Evolutionary conservation across 2,797 vertebrate species (phyloP).

Genomic region (Muscicapa striata): DNA sequence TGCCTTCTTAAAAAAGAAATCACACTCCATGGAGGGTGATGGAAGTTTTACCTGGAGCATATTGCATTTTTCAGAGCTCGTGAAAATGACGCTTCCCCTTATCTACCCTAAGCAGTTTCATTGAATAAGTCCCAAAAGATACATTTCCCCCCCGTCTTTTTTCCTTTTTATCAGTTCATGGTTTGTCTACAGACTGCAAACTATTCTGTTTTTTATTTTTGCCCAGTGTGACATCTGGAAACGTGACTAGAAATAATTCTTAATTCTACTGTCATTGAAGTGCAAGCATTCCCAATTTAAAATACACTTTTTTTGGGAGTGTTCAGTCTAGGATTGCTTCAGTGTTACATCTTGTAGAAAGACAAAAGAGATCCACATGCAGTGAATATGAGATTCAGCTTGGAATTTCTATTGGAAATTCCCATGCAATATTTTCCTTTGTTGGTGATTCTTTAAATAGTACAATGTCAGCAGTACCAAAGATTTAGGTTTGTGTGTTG

Average conservation of each 20-base stretch:
- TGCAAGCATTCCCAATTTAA: background rate
- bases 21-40: background rate
- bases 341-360: background rate
- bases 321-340: background rate
- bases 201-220: background rate
- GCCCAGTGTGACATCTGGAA: background rate
- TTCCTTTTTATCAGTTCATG: background rate
- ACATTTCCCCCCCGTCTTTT: rapidly evolving
- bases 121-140: background rate
- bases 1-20: background rate
- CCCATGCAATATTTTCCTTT: background rate
- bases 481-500: rapidly evolving
- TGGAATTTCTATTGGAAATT: background rate
- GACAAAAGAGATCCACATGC: background rate
- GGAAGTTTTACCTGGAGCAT: conserved; percentile 19
- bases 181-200: background rate
- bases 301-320: background rate
- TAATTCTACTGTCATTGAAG: background rate
- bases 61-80: background rate
- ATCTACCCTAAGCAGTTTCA: background rate
- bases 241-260: background rate
- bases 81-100: background rate
- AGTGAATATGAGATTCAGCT: background rate
- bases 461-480: background rate
- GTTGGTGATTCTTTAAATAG: background rate